These are phyloP conservation scores for Eupleurogrammus muticus DNA, from an alignment of 2,797 vertebrate species.

Conservation along the genomic window DNA sequence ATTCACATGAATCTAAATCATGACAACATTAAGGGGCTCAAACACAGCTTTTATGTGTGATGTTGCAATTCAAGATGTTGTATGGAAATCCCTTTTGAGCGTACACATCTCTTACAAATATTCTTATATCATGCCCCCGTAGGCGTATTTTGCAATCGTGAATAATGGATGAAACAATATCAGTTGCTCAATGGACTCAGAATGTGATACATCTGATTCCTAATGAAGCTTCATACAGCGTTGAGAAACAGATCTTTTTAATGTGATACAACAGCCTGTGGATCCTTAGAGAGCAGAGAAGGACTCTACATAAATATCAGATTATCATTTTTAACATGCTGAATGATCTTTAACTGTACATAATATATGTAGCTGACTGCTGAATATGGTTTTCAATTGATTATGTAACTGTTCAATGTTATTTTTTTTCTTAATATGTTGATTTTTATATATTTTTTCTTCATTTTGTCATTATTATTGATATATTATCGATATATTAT, in stretches of 20 bases:
- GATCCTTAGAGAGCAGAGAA: background rate
- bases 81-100: background rate
- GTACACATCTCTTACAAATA: background rate
- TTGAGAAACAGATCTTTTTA: background rate
- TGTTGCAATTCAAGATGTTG: slow-evolving; percentile 25
- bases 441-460: too few species aligned
- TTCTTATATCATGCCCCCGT: background rate
- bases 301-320: too few species aligned
- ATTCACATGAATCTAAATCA: slow-evolving; percentile 8
- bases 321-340: too few species aligned
- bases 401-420: too few species aligned
- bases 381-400: too few species aligned
- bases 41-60: slow-evolving; percentile 28
- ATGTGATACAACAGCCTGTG: background rate
- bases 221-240: background rate
- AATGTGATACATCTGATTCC: background rate
- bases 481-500: too few species aligned
- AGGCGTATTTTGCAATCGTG: background rate
- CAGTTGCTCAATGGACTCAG: background rate
- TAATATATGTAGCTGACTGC: too few species aligned
- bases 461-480: too few species aligned
- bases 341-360: too few species aligned
- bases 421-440: too few species aligned
- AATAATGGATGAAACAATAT: background rate
- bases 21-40: slow-evolving; percentile 23